Base-by-base conservation (phyloP, 2,113 vertebrate species). In the Elachura formosa region DNA sequence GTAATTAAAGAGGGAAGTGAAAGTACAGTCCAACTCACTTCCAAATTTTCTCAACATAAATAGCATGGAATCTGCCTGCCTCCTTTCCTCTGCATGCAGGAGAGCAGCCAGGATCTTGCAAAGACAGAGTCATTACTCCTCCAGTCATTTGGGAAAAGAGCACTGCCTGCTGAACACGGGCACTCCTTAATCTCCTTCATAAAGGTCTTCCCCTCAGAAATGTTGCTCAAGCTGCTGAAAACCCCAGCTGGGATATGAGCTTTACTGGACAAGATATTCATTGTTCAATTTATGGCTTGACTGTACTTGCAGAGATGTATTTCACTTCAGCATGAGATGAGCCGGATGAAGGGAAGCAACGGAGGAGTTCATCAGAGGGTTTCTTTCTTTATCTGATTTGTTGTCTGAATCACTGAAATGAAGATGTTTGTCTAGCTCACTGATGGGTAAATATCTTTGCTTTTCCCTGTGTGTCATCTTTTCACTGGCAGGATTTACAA, bases 151-250 rank as follows among this genome's bases (percentile, higher is more conserved):
- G 72, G 90, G 94, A 86, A 88, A 92, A 93, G 71, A 94, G 59
- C 41, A 58, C 46, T 38, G 85, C 64, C 85, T 73, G 82, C 75
- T 43, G 55, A 88, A 91, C 0, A 2, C 0, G 12, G 85, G 83
- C 86, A 78, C 86, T 93, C 76, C 80, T 75, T 89, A 74, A 95
- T 92, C 90, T 97, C 83, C 64, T 92, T 89, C 89, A 84, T 84
- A 95, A 86, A 96, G 90, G 83, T 96, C 94, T 94, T 89, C 52
- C 90, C 94, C 86, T 92, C 83, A 94, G 80, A 96, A 96, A 95
- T n/a, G 72, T 22, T 90, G 88, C 80, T 95, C 75, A 90, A 89
- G 89, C 91, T 92, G 86, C 83, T 92, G 89, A 71, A 97, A 93
- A 91, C 17, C 76, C 94, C 93, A 96, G 93, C 76, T 95, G 94